phyloP scores from a whole-genome alignment of 2,888 invertebrate genomes.

The Craniophora ligustri region DNA sequence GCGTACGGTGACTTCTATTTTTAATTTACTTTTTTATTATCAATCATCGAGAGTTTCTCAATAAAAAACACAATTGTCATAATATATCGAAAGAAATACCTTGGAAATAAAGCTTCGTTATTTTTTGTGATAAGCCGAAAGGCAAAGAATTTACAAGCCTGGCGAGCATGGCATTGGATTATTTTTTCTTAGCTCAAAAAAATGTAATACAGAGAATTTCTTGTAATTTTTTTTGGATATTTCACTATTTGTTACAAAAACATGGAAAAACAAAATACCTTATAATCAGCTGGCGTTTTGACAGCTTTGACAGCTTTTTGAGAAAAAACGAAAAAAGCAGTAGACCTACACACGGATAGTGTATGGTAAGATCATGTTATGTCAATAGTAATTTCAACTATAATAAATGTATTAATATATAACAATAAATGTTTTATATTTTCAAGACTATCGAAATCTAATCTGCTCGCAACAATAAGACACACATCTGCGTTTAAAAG shows the following conservation, averaged over 20 bases:
- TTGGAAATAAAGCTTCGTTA: conserved; percentile 91
- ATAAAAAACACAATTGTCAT: neutral
- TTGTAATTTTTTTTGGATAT: neutral
- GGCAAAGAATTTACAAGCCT: conserved; percentile 89
- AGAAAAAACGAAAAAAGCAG: too few relatives aligned
- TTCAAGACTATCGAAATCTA: too few relatives aligned
- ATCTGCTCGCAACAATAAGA: too few relatives aligned
- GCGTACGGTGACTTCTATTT: neutral
- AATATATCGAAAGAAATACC: conserved; percentile 73
- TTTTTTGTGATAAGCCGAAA: conserved; percentile 87
- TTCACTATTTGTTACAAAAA: conserved; percentile 6
- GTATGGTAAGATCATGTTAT: too few relatives aligned
- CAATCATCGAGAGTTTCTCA: neutral
- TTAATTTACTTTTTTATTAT: neutral
- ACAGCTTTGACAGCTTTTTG: conserved; percentile 32
- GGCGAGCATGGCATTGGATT: conserved; percentile 84
- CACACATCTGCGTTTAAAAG: too few relatives aligned
- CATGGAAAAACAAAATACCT: conserved; percentile 46
- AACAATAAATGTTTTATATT: too few relatives aligned
- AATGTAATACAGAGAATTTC: neutral
- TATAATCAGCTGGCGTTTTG: conserved; percentile 35
- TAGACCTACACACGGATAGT: too few relatives aligned
- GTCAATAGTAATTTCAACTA: too few relatives aligned
- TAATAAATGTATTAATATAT: too few relatives aligned
- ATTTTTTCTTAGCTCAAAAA: neutral